Evolutionary conservation across 23 tunicate species (phyloP).

Genomic region (Oikopleura albicans): DNA sequence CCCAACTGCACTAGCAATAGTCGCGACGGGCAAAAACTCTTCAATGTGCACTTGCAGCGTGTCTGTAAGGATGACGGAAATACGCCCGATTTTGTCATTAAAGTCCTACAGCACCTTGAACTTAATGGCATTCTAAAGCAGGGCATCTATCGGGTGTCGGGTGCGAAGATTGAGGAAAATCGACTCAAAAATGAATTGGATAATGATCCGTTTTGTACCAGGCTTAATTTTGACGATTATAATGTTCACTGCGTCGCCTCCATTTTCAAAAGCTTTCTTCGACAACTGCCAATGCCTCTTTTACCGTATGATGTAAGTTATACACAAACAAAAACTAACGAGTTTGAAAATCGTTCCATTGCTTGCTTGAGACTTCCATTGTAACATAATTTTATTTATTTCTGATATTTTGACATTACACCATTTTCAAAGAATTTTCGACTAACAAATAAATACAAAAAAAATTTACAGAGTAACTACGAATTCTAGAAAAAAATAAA

Average conservation of each 20-base stretch:
- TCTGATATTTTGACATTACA: too few species aligned
- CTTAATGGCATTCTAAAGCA: constrained; percentile 45
- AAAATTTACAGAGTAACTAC: too few species aligned
- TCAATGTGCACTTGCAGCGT: not conserved
- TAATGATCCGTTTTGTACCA: constrained; percentile 32
- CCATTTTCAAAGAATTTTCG: too few species aligned
- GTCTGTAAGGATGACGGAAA: not conserved
- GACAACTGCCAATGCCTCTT: constrained; percentile 34
- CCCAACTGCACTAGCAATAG: not conserved
- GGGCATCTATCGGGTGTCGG: constrained; percentile 40
- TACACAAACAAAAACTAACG: too few species aligned
- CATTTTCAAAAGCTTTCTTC: constrained; percentile 38
- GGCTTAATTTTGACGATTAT: constrained; percentile 39
- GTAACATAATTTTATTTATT: too few species aligned
- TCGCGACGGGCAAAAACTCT: not conserved
- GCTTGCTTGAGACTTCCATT: too few species aligned
- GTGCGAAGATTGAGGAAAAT: constrained; percentile 28
- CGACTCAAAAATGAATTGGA: constrained; percentile 25
- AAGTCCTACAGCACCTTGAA: constrained; percentile 40
- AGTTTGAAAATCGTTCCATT: too few species aligned
- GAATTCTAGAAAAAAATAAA: too few species aligned
- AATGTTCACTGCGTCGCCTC: constrained; percentile 40
- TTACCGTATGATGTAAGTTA: constrained; percentile 26
- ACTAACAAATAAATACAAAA: too few species aligned
- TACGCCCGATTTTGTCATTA: constrained; percentile 33